Evolutionary conservation across 2,888 invertebrate genomes (phyloP), one percentile per base, ranked within the genome.

Genomic region (Drosophila neutralis): DNA sequence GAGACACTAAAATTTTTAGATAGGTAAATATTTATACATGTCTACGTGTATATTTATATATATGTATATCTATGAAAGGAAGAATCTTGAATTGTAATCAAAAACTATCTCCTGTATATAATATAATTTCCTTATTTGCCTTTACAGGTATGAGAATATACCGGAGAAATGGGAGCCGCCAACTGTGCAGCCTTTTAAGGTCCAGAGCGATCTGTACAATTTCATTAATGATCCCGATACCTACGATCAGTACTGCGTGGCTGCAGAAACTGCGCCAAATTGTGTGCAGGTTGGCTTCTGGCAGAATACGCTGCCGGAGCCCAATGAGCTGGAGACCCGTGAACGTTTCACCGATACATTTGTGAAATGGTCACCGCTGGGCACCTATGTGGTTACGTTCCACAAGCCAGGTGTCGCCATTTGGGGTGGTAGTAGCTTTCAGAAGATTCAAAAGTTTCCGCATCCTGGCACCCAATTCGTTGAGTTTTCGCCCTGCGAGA

Each of bases 401-500:
- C 99, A 99, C 92, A 96, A 96, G 93, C 95, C 97, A 76, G 99
- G 99, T 65, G 98, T 99, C 58, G 98, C 98, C 0, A 94, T 99
- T 53, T 99, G 99, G 99, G 99, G 98, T 24, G 99, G 99, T 0
- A 97, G 98, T 31, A 96, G 96, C 87, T 99, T 98, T 94, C 95
- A 95, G 0, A 98, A 98, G 93, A 97, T 98, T 90, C 97, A 97
- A 92, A 96, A 97, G 91, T 99, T 99, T 93, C 95, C 95, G 69
- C 99, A 98, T 90, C 94, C 95, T 0, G 96, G 97, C 77, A 99
- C 99, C 0, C 97, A 98, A 89, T 98, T 98, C 89, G 98, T 99
- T 71, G 98, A 99, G 88, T 99, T 98, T 93, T 99, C 99, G 13
- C 99, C 99, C 0, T 97, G 98, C 93, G 99, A 99, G 94, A 98